A percentile compares a stretch with the other conserved stretches of the same genome.
Evolutionary conservation across 2,113 vertebrate species (phyloP).

Genomic region (Prietella phreatophila): DNA sequence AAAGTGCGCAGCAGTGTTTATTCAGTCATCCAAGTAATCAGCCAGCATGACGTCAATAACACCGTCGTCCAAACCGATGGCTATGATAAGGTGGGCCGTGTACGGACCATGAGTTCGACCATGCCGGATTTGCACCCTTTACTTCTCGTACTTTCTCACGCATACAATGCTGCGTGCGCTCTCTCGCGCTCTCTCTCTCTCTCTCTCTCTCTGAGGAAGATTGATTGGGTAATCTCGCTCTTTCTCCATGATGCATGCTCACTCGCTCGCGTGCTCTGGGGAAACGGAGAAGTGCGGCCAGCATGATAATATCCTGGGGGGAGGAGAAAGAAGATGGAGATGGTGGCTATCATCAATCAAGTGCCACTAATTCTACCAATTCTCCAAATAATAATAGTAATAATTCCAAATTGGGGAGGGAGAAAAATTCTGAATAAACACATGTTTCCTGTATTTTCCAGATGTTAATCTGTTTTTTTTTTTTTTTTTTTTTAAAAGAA

Average conservation of each 20-base stretch:
- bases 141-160: slow-evolving; percentile 21
- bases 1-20: slow-evolving; percentile 12
- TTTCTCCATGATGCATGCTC: slow-evolving; percentile 70
- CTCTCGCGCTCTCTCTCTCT: slow-evolving; percentile 1
- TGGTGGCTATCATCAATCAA: slow-evolving; percentile 9
- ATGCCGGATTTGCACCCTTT: background rate
- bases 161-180: background rate
- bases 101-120: background rate
- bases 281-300: slow-evolving; percentile 58
- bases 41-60: slow-evolving; percentile 30
- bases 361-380: background rate
- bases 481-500: too few relatives aligned
- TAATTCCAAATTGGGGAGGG: too few relatives aligned
- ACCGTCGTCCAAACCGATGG: slow-evolving; percentile 24
- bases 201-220: slow-evolving; percentile 57
- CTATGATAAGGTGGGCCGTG: slow-evolving; percentile 7
- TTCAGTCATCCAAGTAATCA: slow-evolving; percentile 25
- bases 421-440: too few relatives aligned
- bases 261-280: slow-evolving; percentile 47
- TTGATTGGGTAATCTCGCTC: slow-evolving; percentile 73
- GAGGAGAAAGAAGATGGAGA: slow-evolving; percentile 52
- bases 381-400: background rate
- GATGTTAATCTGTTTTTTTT: background rate
- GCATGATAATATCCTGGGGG: slow-evolving; percentile 57
- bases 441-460: background rate